phyloP scores from a whole-genome alignment of 1,140 invertebrate species.

The Musca vetustissima region DNA sequence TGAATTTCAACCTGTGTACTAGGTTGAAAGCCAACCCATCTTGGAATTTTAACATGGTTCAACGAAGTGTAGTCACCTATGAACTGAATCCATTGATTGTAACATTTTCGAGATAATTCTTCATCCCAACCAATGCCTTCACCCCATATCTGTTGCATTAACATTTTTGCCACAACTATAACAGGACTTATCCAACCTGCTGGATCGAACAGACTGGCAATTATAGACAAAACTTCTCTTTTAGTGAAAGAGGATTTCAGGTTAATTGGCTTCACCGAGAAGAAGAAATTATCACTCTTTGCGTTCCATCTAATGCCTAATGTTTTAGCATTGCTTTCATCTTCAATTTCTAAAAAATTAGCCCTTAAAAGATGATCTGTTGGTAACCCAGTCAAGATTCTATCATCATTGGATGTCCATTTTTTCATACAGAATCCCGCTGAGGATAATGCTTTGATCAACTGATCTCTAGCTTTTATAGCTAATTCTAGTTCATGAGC shows the following conservation, averaged over 20 bases:
- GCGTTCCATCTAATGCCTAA: too few relatives aligned
- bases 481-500: too few relatives aligned
- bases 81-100: not conserved
- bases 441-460: too few relatives aligned
- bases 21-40: too few relatives aligned
- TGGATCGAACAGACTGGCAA: not conserved
- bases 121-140: slow-evolving; percentile 5
- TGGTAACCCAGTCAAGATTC: too few relatives aligned
- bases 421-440: too few relatives aligned
- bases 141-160: not conserved
- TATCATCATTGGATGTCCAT: not conserved
- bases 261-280: too few relatives aligned
- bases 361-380: too few relatives aligned
- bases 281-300: too few relatives aligned
- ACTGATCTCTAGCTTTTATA: too few relatives aligned
- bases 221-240: too few relatives aligned
- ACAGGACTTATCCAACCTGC: not conserved
- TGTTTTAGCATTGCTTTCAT: not conserved
- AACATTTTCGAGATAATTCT: not conserved
- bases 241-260: not conserved
- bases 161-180: not conserved
- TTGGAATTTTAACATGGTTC: not conserved
- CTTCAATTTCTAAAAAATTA: not conserved
- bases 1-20: too few relatives aligned
- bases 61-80: not conserved